Base-by-base conservation (phyloP, 2,113 vertebrate species). In the Sorex fumeus region DNA sequence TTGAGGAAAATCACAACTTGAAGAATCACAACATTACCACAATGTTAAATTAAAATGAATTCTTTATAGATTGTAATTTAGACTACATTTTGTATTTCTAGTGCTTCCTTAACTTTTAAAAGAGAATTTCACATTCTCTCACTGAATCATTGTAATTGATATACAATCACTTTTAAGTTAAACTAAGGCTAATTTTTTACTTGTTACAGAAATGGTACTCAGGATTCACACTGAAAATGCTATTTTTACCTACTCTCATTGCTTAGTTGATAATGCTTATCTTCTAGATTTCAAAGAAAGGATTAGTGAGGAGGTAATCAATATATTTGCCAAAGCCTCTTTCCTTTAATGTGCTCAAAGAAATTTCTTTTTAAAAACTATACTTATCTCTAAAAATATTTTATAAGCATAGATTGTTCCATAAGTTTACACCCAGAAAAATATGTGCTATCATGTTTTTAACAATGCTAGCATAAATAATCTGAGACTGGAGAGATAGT, bases 331-430 rank as follows among this genome's bases (percentile, higher is more conserved):
- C 64, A 60, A 21, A 60, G 57, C 57, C 57, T 60, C 23, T 60
- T 21, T 4, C 3, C 5, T 60, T 60, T 60, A 16, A 60, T 60
- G 21, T 60, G 57, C 21, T 16, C 15, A 60, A 90, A 93, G 30
- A 40, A 87, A n/a, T 75, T 76, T 40, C 30, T 88, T 69, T 83
- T 93, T 32, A 50, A 93, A 32, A 57, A 89, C 76, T 57, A n/a
- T 87, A 79, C 62, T 69, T 77, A 84, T 69, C 66, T 45, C 2
- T 77, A 69, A 84, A 4, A 30, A 57, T 77, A 75, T 53, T 84
- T 50, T 83, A 8, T 21, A 34, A 72, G 27, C 8, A 36, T 62
- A 32, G 4, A 18, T 77, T 89, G 70, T 66, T 4, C 8, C 28
- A 53, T 79, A 60, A 53, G 47, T 66, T 34, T n/a, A 85, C 36